Percentiles rank a stretch among this genome's conserved stretches.
Evolutionary conservation across 2,113 vertebrate species (phyloP).

Genomic region (Thymallus thymallus): DNA sequence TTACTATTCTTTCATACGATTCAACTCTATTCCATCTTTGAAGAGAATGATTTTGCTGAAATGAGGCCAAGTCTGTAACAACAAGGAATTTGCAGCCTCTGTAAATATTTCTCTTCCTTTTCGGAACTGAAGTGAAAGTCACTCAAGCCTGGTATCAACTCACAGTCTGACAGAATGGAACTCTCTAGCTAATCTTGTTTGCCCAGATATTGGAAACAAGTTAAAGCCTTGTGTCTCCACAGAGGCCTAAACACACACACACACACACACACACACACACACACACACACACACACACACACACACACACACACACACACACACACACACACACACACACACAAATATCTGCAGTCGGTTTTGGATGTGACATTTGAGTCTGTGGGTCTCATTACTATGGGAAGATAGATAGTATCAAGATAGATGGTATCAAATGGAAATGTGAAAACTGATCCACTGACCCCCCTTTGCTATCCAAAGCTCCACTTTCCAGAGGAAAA

Average conservation of each 20-base stretch:
- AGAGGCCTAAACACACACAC: conserved; percentile 1
- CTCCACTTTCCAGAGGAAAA: too few relatives aligned
- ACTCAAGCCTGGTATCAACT: not conserved
- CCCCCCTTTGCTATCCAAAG: too few relatives aligned
- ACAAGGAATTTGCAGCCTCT: not conserved
- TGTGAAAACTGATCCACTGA: too few relatives aligned
- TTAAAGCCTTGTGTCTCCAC: conserved; percentile 20
- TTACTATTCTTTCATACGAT: not conserved
- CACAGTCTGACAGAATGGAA: not conserved
- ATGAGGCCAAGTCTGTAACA: not conserved
- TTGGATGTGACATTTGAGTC: too few relatives aligned
- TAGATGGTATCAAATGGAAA: too few relatives aligned
- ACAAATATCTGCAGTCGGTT: too few relatives aligned
- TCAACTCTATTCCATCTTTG: not conserved
- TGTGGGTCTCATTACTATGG: too few relatives aligned
- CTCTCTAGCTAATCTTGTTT: conserved; percentile 29
- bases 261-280: conserved; percentile 7
- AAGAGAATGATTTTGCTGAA: not conserved
- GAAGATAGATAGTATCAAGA: too few relatives aligned
- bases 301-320: too few relatives aligned
- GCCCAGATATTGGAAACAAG: conserved; percentile 18
- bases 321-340: too few relatives aligned
- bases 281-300: too few relatives aligned
- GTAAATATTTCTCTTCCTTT: not conserved
- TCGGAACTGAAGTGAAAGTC: not conserved